A percentile compares a stretch with the other conserved stretches of the same genome.
phyloP scores from a whole-genome alignment of 2,113 vertebrate species.

The Aptenodytes patagonicus region DNA sequence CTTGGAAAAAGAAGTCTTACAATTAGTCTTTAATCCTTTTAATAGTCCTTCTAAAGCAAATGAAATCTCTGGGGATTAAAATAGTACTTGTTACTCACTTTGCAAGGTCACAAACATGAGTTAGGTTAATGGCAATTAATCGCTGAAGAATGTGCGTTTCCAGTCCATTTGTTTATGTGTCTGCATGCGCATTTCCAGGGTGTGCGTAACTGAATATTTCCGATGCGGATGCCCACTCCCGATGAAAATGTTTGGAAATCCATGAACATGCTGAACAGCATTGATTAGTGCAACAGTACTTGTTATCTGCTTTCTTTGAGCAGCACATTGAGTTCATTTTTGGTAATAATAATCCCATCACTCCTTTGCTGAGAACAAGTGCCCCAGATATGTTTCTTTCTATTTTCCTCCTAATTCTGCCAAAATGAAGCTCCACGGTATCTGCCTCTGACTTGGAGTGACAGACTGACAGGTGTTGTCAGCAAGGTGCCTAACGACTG shows the following conservation, averaged over 20 bases:
- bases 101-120: neutral
- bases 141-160: neutral
- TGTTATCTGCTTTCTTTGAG: neutral
- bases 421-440: conserved; percentile 30
- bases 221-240: neutral
- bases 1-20: neutral
- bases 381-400: conserved; percentile 41
- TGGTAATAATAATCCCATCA: neutral
- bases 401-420: conserved; percentile 58
- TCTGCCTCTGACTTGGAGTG: conserved; percentile 45
- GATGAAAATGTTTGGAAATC: neutral
- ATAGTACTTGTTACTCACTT: neutral
- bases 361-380: conserved; percentile 46
- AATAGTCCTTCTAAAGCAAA: neutral
- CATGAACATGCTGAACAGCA: neutral
- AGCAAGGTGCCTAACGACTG: conserved; percentile 65
- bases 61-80: neutral
- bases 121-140: neutral
- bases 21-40: neutral
- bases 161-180: fast-evolving
- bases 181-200: neutral
- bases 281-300: neutral
- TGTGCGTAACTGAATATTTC: neutral
- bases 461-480: conserved; percentile 74
- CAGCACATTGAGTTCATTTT: neutral